These are phyloP conservation scores for Drosophila robusta DNA, from an alignment of 2,888 invertebrate genomes.

Conservation along the genomic window DNA sequence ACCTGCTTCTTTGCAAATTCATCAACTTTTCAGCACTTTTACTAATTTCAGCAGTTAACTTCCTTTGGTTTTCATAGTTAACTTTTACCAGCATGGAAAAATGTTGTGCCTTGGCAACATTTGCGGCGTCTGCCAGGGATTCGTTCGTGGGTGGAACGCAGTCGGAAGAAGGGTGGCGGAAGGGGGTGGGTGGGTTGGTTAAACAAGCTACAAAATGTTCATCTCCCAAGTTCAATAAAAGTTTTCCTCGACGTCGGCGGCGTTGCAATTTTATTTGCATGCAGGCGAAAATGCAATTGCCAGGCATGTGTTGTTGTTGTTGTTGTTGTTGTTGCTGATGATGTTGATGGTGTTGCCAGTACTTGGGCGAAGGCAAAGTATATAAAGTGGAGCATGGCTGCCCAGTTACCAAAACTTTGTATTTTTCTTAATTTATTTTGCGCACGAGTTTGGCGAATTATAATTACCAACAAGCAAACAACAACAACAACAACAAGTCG, in stretches of 20 bases:
- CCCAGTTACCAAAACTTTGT: slow-evolving; percentile 57
- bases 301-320: slow-evolving; percentile 31
- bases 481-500: slow-evolving; percentile 23
- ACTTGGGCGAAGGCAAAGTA: slow-evolving; percentile 48
- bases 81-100: slow-evolving; percentile 82
- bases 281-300: slow-evolving; percentile 75
- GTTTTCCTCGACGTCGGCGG: slow-evolving; percentile 62
- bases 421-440: slow-evolving; percentile 82
- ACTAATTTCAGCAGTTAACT: slow-evolving; percentile 84
- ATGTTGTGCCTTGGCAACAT: slow-evolving; percentile 76
- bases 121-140: slow-evolving; percentile 38
- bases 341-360: slow-evolving; percentile 30
- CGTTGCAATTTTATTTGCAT: slow-evolving; percentile 77
- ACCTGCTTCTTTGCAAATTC: slow-evolving; percentile 64
- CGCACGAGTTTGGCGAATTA: slow-evolving; percentile 70
- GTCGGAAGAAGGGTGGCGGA: background rate
- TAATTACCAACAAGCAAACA: slow-evolving; percentile 72
- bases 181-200: background rate
- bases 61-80: slow-evolving; percentile 84
- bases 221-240: slow-evolving; percentile 81
- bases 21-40: slow-evolving; percentile 83
- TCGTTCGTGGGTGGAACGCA: background rate
- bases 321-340: slow-evolving; percentile 35
- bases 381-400: slow-evolving; percentile 29
- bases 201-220: slow-evolving; percentile 49